Base-by-base conservation (phyloP, 2,888 invertebrate genomes). In the Anthrax anthrax region DNA sequence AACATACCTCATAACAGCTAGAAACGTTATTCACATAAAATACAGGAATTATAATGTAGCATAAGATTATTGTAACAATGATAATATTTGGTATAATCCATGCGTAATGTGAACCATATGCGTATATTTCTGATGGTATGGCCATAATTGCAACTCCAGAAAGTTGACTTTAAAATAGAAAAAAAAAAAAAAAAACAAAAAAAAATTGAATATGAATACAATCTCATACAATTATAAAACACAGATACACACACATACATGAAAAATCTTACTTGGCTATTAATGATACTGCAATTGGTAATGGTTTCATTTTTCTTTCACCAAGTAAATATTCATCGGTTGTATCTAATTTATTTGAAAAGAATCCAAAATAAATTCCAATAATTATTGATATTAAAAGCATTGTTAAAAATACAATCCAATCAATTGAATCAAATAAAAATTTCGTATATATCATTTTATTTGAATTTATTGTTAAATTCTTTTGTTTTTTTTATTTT, bases 281-380 rank as follows among this genome's bases (percentile, higher is more conserved):
- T 3, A 77, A 61, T 1, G 74, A 75, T 56, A 75, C 69, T 18
- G 75, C 67, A 29, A 76, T 71, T 1, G 76, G 76, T 51, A 75
- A 67, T 13, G 70, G 63, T 27, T 65, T 63, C 63, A 74, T 66
- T 44, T 63, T 64, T 49, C 65, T 63, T 47, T 69, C 67, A 4
- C 72, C 74, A 56, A 74, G 64, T 37, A 75, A 61, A 56, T 74
- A 73, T 40, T 67, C 42, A 9, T 34, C 42, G 1, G 42, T 42
- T 36, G 42, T 18, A 14, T 63, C 57, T 19, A 14, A 14, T 47
- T 60, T 58, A 50, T 62, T 65, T 44, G 69, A 67, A 51, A 62
- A 66, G 50, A 59, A 67, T 51, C 64, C 65, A 54, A 71, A 68
- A 57, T 71, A 73, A 46, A 74, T 55, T 36, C 74, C 74, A 41